Evolutionary conservation across 2,113 vertebrate genomes (phyloP), one percentile per base, ranked within the genome.

Genomic region (Tupaia tana): DNA sequence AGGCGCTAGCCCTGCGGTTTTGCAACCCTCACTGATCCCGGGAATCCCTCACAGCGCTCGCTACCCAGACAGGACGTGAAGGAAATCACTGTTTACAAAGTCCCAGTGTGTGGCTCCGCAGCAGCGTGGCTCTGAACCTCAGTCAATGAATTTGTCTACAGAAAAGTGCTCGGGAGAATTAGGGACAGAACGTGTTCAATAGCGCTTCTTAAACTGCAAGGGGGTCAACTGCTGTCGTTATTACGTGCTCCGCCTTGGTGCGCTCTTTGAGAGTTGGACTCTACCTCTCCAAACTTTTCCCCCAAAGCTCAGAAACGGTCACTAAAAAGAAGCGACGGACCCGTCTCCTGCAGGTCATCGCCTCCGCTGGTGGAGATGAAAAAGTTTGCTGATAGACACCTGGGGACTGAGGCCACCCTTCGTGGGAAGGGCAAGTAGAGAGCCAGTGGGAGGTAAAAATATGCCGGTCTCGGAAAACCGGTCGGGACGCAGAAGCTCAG

Each of bases 101-200:
- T 14, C 19, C 34, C 8, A 2, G 34, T 10, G 24, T 9, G 8
- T 1, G 63, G 6, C 12, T 29, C 31, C 52, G 9, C 24, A 1
- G 25, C 34, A 2, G 7, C 1, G 61, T 2, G 61, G 79, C 34
- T 63, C 16, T 7, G 54, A 70, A 27, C 14, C 71, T 59, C 63
- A 27, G 27, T 25, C 34, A 43, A 43, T 43, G 43, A 25, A 43
- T 59, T 59, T 3, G 59, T 3, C 61, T 56, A 2, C 20, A 52
- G 27, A n/a, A 52, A 43, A 18, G 7, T 6, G 34, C 54, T n/a
- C 10, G 31, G 20, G 73, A 63, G 12, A 59, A 58, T 14, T 1
- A 3, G 61, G 15, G 25, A 3, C 19, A 27, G 9, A 56, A 15
- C 7, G 7, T 1, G 15, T 1, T 11, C 75, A 71, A 8, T 0